A percentile compares a stretch with the other conserved stretches of the same genome.
Evolutionary conservation across 2,888 invertebrate genomes (phyloP).

Genomic region (Toxonevra muliebris): DNA sequence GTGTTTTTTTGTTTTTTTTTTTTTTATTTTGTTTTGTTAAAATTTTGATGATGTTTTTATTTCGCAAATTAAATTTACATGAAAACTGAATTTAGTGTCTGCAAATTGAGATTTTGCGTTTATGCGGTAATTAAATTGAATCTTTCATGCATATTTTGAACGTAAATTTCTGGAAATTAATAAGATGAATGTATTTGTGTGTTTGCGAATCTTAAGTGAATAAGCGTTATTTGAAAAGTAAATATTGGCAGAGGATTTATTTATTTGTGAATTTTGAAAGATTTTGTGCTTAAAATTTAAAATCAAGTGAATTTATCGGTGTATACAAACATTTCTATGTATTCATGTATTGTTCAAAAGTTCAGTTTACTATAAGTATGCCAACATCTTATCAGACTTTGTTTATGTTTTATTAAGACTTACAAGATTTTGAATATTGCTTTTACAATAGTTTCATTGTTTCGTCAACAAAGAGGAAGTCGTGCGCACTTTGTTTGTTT

Average conservation of each 20-base stretch:
- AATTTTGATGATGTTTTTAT: too few species aligned
- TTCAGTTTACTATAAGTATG: background rate
- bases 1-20: too few species aligned
- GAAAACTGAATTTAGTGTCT: conserved; percentile 11
- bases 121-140: conserved; percentile 5
- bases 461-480: too few species aligned
- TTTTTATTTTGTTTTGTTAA: too few species aligned
- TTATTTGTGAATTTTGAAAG: background rate
- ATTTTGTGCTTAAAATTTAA: background rate
- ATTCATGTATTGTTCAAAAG: background rate
- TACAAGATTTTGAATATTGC: too few species aligned
- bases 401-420: too few species aligned
- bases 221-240: background rate
- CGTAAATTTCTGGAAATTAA: too few species aligned
- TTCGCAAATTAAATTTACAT: conserved; percentile 20
- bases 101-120: background rate
- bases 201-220: background rate
- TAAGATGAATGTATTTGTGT: too few species aligned
- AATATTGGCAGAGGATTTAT: background rate
- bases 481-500: too few species aligned
- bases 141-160: conserved; percentile 10
- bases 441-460: too few species aligned
- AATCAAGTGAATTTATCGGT: too few species aligned
- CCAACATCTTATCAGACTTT: too few species aligned
- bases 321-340: background rate